Conservation (phyloP, 2,888 invertebrate species). For the Acanthoscelides obtectus region DNA sequence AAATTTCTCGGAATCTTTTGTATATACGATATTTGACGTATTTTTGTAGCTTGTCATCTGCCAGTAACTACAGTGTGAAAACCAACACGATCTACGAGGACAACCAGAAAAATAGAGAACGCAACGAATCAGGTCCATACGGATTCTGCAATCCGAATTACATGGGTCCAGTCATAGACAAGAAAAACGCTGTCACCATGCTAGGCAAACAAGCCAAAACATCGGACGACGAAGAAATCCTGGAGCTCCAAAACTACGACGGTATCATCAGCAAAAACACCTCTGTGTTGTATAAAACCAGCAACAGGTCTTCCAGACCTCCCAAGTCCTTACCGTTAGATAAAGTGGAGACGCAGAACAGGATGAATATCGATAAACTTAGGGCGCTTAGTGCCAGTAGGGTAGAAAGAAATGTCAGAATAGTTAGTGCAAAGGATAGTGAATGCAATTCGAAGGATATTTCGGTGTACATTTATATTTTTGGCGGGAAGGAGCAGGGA, state of each 20-base stretch:
- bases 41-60: constrained; percentile 44
- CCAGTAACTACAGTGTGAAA: constrained; percentile 48
- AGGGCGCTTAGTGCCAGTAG: constrained; percentile 57
- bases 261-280: constrained; percentile 39
- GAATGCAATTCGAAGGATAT: constrained; percentile 35
- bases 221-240: constrained; percentile 33
- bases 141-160: constrained; percentile 77
- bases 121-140: constrained; percentile 48
- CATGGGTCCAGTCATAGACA: constrained; percentile 58
- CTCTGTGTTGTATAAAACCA: constrained; percentile 40
- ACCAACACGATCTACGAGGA: constrained; percentile 44
- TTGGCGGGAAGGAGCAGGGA: constrained; percentile 76
- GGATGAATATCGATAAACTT: constrained; percentile 30
- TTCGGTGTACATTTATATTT: constrained; percentile 61
- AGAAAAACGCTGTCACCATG: constrained; percentile 26
- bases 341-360: constrained; percentile 12
- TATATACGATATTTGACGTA: too few species aligned
- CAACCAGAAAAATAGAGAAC: constrained; percentile 32
- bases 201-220: constrained; percentile 22
- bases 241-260: constrained; percentile 42
- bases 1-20: too few species aligned
- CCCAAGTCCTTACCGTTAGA: constrained; percentile 51
- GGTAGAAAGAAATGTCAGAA: constrained; percentile 27
- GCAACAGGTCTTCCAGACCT: constrained; percentile 40
- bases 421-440: constrained; percentile 39